Base-by-base conservation (phyloP, 2,888 invertebrate genomes). In the Acholoe squamosa region DNA sequence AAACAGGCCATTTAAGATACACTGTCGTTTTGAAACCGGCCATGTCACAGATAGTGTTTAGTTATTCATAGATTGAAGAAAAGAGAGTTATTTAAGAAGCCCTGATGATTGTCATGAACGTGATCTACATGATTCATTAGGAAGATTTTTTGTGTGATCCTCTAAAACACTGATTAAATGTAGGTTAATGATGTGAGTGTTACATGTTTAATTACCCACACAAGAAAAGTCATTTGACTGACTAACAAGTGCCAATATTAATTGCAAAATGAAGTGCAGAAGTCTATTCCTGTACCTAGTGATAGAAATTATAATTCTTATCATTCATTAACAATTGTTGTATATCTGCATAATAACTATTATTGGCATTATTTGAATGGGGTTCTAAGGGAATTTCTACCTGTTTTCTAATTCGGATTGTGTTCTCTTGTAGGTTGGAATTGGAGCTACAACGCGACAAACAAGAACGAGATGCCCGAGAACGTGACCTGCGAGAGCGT, bases 401-500 rank as follows among this genome's bases (percentile, higher is more conserved):
- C 33, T 19, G n/a, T n/a, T 14, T 3, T 3, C 61, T 61, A 3
- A 61, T 61, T 61, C 7, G 5, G 1, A 19, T 1, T n/a, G n/a
- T 61, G 56, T 28, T 54, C 31, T 84, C 5, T 84, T 56, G 92
- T 91, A 95, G 96, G 92, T 93, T 96, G 93, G 96, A 96, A 93
- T 94, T 96, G 92, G 96, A 97, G 95, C 97, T 98, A 91, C 97
- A 98, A 95, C 96, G 97, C 91, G 98, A 98, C 95, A 98, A 98
- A 92, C 96, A 98, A 86, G 97, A 95, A 90, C 91, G 95, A 22
- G 95, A 95, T 90, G 94, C 94, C 10, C 92, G 95, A 52, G 95
- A 95, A 91, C 89, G 95, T n/a, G 95, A 95, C 71, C 91, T 95
- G 25, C 91, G 95, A 90, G 95, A 97, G 93, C 95, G 97, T 14